Evolutionary conservation across 2,797 vertebrate species (phyloP), one percentile per base, ranked within the genome.

Genomic region (Oreonectes daqikongensis): DNA sequence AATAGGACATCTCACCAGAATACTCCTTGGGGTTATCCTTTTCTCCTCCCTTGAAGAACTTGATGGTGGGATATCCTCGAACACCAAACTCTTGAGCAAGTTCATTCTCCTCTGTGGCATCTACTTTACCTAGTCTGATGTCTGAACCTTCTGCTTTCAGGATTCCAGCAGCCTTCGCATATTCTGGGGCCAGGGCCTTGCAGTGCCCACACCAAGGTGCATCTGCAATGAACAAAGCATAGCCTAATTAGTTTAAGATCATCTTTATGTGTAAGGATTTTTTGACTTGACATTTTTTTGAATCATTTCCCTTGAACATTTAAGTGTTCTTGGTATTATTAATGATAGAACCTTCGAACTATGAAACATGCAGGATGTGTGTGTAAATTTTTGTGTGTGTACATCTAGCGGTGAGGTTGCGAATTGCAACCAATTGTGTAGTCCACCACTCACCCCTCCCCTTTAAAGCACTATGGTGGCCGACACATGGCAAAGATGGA

Each of bases 131-230:
- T 83, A 99, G 87, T 2, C 94, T 92, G 86, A 99, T 96, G 7
- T 84, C 89, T 0, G 96, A 98, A 3, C 94, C 94, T 79, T 97
- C 96, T 0, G 89, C 90, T 87, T 96, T 96, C 82, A 99, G 91
- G 35, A 91, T 90, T 0, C 93, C 95, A 0, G 97, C 98, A 0
- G 97, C 98, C 87, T 97, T 99, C 74, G 92, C 95, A 0, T 94
- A 99, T 85, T 99, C 97, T 0, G 98, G 97, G 0, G 90, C 97
- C 86, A 99, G 91, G 0, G 97, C 97, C 68, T 99, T 99, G 92
- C 98, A 99, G 88, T 99, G 98, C 2, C 98, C 98, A n/a, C 98
- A 99, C 98, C 98, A 99, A 1, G 98, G 98, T 17, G 98, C 98
- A 75, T 99, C 98, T 99, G 87, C 0, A 81, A 81, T 28, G 55